Percentiles rank a stretch among this genome's conserved stretches.
phyloP scores from a whole-genome alignment of 2,113 vertebrate species.

The Stegastes partitus region DNA sequence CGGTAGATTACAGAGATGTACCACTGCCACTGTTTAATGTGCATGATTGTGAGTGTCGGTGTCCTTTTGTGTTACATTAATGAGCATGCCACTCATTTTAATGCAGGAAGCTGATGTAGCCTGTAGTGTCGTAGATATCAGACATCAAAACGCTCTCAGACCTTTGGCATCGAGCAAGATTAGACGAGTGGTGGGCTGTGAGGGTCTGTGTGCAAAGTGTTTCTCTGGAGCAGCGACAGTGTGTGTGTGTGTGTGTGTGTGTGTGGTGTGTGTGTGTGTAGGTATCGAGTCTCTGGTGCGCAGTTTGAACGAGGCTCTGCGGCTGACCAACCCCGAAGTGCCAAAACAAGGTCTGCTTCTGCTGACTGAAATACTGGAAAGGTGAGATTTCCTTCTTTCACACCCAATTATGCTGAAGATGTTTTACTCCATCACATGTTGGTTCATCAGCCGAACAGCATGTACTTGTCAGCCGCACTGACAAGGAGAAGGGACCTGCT shows the following conservation, averaged over 20 bases:
- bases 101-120: background rate
- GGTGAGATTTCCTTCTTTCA: conserved; percentile 81
- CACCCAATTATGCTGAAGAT: background rate
- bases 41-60: background rate
- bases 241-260: conserved; percentile 35
- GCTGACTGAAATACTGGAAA: conserved; percentile 90
- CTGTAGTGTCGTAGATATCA: background rate
- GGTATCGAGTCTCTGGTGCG: conserved; percentile 94
- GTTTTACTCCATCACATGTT: background rate
- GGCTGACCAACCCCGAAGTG: conserved; percentile 88
- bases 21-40: conserved; percentile 6
- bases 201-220: background rate
- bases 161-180: conserved; percentile 17
- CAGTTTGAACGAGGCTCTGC: conserved; percentile 88
- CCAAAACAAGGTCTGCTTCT: conserved; percentile 92
- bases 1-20: conserved; percentile 54
- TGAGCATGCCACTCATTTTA: conserved; percentile 10
- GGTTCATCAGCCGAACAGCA: conserved; percentile 4
- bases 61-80: conserved; percentile 25
- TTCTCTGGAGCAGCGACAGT: conserved; percentile 4
- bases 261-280: conserved; percentile 63
- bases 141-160: conserved; percentile 5
- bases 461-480: background rate
- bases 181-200: background rate
- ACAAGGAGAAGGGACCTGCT: background rate